phyloP scores from a whole-genome alignment of 64 coral and sea anemone genomes.

The Stylophora pistillata region DNA sequence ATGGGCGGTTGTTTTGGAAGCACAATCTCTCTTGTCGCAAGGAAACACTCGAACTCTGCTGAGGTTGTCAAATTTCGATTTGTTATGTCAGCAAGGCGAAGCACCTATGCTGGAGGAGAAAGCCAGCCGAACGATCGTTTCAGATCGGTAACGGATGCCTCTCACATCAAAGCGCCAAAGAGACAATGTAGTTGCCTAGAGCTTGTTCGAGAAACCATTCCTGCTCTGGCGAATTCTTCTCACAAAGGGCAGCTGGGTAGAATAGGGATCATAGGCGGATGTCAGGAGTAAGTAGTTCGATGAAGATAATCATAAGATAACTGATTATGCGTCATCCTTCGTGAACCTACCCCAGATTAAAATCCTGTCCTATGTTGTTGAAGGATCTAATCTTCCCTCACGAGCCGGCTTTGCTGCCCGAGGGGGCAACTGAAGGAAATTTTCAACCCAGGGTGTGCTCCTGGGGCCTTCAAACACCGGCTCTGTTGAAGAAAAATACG shows the following conservation, averaged over 20 bases:
- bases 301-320: no score
- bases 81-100: not conserved
- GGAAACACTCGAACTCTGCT: not conserved
- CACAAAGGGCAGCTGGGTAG: constrained; percentile 94
- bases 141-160: constrained; percentile 7
- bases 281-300: constrained; percentile 83
- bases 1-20: not conserved
- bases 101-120: constrained; percentile 11
- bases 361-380: no score
- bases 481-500: no score
- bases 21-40: not conserved
- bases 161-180: not conserved
- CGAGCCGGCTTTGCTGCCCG: no score
- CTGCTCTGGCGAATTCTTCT: constrained; percentile 59
- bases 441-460: no score
- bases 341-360: no score
- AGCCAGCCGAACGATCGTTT: not conserved
- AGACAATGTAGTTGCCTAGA: constrained; percentile 37
- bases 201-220: constrained; percentile 61
- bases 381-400: no score
- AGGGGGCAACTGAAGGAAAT: no score
- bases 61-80: not conserved
- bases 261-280: constrained; percentile 90
- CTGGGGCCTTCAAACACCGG: no score
- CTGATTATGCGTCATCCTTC: no score